Base-by-base conservation (phyloP, 2,113 vertebrate genomes). In the Psittacara wagleri region DNA sequence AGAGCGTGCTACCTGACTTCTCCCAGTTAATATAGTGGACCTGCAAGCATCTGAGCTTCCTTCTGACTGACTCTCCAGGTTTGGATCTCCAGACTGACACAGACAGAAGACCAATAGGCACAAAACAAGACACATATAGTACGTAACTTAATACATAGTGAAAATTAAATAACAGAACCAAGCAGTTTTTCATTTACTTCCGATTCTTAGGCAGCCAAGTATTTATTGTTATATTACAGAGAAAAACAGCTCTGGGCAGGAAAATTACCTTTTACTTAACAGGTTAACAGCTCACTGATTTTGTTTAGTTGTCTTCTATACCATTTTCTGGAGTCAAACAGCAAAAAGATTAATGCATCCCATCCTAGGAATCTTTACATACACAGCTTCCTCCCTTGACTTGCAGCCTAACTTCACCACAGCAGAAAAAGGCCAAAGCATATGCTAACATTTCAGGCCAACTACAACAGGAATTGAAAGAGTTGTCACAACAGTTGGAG, bases 351-450 rank as follows among this genome's bases (percentile, higher is more conserved):
- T 35, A 55, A 83, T 49, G 52, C 24, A 68, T 41, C 17, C 35
- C 7, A 66, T 69, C 31, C 25, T 64, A 31, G 16, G 22, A 25
- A 80, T 37, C 33, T 49, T 31, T 83, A 73, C 5, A 79, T 35
- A 51, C 2, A 43, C 1, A 12, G 9, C 1, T 2, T 6, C 6
- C 17, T 7, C 16, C 49, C 22, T 39, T 74, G 29, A 61, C 43
- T 14, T 81, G n/a, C 61, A 90, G 51, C 20, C 51, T 39, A 86
- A 84, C 37, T 74, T 49, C 24, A 64, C 35, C 75, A 54, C 57
- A 90, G 86, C 25, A 92, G 31, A 54, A 80, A 57, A 1, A 52
- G 17, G 37, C 9, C 37, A 54, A 64, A 88, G 68, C 39, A 39
- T 3, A 39, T 1, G 17, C 37, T 57, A 93, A 29, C 11, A 61